Evolutionary conservation across 2,797 vertebrate genomes (phyloP).

Genomic region (Spinus pinus): DNA sequence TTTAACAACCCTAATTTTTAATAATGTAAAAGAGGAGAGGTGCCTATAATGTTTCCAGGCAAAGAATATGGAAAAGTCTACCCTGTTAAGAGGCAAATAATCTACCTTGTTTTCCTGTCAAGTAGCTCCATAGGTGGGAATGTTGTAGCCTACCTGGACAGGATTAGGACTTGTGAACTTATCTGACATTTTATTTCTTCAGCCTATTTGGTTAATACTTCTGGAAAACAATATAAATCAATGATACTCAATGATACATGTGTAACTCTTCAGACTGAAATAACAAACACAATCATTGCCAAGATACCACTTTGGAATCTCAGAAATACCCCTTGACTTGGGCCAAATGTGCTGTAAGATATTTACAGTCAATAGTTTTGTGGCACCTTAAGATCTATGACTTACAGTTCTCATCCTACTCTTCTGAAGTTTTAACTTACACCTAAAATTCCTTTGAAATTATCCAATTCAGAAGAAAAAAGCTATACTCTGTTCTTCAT

Average conservation of each 20-base stretch:
- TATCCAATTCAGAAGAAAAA: background rate
- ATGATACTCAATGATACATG: background rate
- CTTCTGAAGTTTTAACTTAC: background rate
- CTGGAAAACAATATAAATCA: background rate
- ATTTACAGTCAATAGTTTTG: background rate
- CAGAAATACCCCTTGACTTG: background rate
- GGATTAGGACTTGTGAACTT: background rate
- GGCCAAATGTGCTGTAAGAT: background rate
- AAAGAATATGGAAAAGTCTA: background rate
- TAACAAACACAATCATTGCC: background rate
- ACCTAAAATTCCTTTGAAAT: background rate
- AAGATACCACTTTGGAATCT: background rate
- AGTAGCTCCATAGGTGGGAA: background rate
- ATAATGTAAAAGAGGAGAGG: fast-evolving
- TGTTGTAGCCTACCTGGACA: background rate
- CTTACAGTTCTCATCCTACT: background rate
- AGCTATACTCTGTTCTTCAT: background rate
- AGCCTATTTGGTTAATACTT: background rate
- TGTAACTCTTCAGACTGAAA: background rate
- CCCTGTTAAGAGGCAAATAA: background rate
- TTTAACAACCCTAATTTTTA: background rate
- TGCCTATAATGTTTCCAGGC: background rate
- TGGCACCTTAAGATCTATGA: background rate
- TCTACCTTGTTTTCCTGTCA: background rate
- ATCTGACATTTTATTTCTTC: background rate